Evolutionary conservation across 2,888 invertebrate genomes (phyloP), one percentile per base, ranked within the genome.

Genomic region (Lordiphosa fenestrarum): DNA sequence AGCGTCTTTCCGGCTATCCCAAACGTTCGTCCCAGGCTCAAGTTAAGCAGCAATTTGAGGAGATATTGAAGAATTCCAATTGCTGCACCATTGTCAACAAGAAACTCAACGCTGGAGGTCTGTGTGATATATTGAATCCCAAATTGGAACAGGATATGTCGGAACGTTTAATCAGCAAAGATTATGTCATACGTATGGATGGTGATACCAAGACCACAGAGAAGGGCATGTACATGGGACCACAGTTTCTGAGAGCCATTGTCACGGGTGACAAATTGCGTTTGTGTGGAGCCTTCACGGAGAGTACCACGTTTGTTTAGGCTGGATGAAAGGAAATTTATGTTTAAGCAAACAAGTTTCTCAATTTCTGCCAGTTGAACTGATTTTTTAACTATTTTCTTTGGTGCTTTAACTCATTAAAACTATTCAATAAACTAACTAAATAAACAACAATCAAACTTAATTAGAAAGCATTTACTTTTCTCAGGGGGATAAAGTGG

Each of bases 231-330:
- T 82, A 81, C n/a, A 21, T 78, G 54, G 80, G 88, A 3, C 90
- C 90, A 0, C 90, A 90, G 59, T 90, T 89, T 54, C 70, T 90
- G 59, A 77, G 94, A 69, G 94, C 94, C 10, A 91, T 94, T 65
- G 88, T 95, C 10, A 92, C 92, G 38, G 93, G 94, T 48, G 92
- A 93, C 65, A 86, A 85, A 7, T 92, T 95, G 82, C 90, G 95
- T 66, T 88, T 96, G 44, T 93, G 93, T 53, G 95, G 95, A 4
- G 95, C 95, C n/a, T 95, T 95, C 86, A 93, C 94, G 0, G 93
- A 94, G 72, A 95, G 95, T 84, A 94, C 93, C 0, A 92, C 93
- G 47, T 95, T 95, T 86, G 69, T 88, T 50, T 87, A 69, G 70
- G 35, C 7, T 6, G 25, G 25, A 25, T 25, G 25, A 2, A 7